A percentile compares a stretch with the other conserved stretches of the same genome.
These are phyloP conservation scores for Heterocephalus glaber DNA, from an alignment of 2,113 vertebrate genomes.

Conservation along the genomic window DNA sequence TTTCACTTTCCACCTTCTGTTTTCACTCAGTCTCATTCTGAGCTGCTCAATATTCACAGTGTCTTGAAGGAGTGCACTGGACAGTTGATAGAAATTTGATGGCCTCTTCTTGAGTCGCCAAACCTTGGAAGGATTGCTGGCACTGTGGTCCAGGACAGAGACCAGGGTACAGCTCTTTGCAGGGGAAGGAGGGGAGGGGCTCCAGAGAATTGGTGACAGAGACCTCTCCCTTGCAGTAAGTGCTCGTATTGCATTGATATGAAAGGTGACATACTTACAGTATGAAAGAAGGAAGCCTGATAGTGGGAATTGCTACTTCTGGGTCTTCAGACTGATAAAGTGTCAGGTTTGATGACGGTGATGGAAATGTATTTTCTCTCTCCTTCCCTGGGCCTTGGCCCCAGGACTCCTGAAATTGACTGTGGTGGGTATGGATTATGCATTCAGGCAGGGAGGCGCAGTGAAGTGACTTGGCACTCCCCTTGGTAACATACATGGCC, in stretches of 20 bases:
- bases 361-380: constrained; percentile 48
- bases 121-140: neutral
- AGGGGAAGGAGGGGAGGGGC: too few relatives aligned
- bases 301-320: neutral
- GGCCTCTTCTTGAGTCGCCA: neutral
- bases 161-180: neutral
- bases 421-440: constrained; percentile 38
- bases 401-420: constrained; percentile 44
- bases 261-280: constrained; percentile 30
- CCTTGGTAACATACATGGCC: neutral
- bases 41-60: neutral
- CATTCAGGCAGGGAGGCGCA: constrained; percentile 41
- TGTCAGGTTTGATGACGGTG: neutral
- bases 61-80: neutral
- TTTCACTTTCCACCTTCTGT: neutral
- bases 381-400: neutral
- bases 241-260: neutral
- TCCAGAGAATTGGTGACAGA: neutral
- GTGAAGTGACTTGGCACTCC: constrained; percentile 25
- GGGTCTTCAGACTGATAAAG: constrained; percentile 4
- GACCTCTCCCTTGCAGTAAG: neutral
- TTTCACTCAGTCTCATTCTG: neutral
- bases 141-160: neutral
- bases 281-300: neutral
- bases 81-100: neutral